Conservation (phyloP, 2,888 invertebrate species). For the Metellina segmentata region DNA sequence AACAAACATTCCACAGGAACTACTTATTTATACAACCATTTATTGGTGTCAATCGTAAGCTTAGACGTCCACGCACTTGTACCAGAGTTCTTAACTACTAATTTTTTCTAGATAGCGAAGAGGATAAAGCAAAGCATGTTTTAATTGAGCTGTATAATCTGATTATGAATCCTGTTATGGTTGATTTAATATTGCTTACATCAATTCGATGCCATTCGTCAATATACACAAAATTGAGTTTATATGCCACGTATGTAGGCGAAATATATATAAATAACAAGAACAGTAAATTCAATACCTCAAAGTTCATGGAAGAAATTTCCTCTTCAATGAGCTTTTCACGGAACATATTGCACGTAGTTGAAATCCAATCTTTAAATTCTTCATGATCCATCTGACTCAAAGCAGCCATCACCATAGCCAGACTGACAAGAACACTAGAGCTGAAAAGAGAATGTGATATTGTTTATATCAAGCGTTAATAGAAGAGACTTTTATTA, state of each 20-base stretch:
- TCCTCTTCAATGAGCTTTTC: conserved; percentile 70
- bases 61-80: no score
- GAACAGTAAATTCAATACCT: conserved; percentile 27
- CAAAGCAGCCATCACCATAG: conserved; percentile 38
- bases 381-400: conserved; percentile 40
- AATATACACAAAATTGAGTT: not conserved
- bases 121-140: no score
- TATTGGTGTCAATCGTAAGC: no score
- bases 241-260: not conserved
- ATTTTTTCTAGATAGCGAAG: no score
- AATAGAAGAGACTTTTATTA: not conserved
- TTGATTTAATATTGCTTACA: not conserved
- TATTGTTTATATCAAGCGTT: not conserved
- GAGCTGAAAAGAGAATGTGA: not conserved
- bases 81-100: no score
- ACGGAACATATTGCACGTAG: conserved; percentile 45
- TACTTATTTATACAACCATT: no score
- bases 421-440: conserved; percentile 51
- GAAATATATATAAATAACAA: not conserved
- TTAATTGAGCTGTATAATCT: no score
- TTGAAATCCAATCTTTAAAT: conserved; percentile 57
- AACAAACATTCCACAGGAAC: no score
- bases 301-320: conserved; percentile 63
- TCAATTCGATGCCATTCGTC: no score
- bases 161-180: not conserved